A percentile compares a stretch with the other conserved stretches of the same genome.
phyloP scores from a whole-genome alignment of 2,888 invertebrate species.

The Drosophila antonietae region DNA sequence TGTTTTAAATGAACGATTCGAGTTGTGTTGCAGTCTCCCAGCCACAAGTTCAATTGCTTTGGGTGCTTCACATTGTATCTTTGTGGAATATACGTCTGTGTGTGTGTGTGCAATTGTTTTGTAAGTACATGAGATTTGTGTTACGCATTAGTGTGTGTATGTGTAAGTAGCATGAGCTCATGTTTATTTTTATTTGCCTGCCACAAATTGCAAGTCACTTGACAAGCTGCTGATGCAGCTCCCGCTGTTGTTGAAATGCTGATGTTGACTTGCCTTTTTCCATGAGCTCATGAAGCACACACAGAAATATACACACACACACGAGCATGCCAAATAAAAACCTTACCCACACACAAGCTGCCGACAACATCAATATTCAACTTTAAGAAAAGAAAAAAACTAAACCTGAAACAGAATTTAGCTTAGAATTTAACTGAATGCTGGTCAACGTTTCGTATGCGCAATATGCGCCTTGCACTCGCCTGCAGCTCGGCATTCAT shows the following conservation, averaged over 20 bases:
- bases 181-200: constrained; percentile 81
- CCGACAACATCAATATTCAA: constrained; percentile 47
- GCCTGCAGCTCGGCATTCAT: constrained; percentile 43
- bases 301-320: constrained; percentile 16
- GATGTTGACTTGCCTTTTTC: constrained; percentile 81
- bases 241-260: constrained; percentile 83
- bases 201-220: constrained; percentile 83
- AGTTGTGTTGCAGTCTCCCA: constrained; percentile 42
- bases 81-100: constrained; percentile 2
- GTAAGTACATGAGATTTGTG: constrained; percentile 55
- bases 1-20: constrained; percentile 42
- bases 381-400: constrained; percentile 7
- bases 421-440: constrained; percentile 39
- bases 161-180: constrained; percentile 82
- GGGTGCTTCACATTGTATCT: constrained; percentile 63
- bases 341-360: constrained; percentile 28
- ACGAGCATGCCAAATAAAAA: neutral
- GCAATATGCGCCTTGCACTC: constrained; percentile 54
- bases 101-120: constrained; percentile 46
- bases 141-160: constrained; percentile 31
- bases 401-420: constrained; percentile 43
- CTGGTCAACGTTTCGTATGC: constrained; percentile 65
- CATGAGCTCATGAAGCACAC: constrained; percentile 66
- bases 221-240: constrained; percentile 84
- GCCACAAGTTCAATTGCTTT: constrained; percentile 66